These are phyloP conservation scores for Mythimna loreyi DNA, from an alignment of 2,888 invertebrate species.

Conservation along the genomic window DNA sequence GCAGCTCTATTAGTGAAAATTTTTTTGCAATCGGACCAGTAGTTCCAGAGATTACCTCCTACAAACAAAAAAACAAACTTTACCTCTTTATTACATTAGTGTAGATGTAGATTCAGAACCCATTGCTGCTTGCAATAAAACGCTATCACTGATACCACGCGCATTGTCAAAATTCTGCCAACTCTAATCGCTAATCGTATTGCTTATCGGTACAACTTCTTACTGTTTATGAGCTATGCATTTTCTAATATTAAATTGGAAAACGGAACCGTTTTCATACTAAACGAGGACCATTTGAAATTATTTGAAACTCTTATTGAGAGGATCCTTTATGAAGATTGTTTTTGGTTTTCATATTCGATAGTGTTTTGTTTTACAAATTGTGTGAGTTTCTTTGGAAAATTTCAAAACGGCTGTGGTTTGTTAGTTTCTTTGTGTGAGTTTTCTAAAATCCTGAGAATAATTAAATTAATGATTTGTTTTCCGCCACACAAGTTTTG, in stretches of 20 bases:
- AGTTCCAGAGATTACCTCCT: no score
- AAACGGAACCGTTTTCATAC: constrained; percentile 26
- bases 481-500: no score
- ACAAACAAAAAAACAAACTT: no score
- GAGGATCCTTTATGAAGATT: constrained; percentile 32
- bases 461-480: no score
- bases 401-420: no score
- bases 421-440: no score
- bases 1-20: no score
- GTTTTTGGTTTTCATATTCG: constrained; percentile 19
- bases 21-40: no score
- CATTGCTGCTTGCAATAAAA: constrained; percentile 24
- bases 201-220: constrained; percentile 64
- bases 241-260: constrained; percentile 62
- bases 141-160: constrained; percentile 50
- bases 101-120: no score
- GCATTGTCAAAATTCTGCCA: constrained; percentile 66
- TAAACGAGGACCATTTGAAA: constrained; percentile 34
- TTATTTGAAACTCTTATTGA: constrained; percentile 27
- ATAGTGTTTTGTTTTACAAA: constrained; percentile 9
- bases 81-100: no score
- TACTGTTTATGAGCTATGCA: constrained; percentile 64
- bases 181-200: constrained; percentile 66
- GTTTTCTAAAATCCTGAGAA: no score
- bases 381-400: no score